Base-by-base conservation (phyloP, 92 coral and sea anemone species). In the Pocillopora meandrina region DNA sequence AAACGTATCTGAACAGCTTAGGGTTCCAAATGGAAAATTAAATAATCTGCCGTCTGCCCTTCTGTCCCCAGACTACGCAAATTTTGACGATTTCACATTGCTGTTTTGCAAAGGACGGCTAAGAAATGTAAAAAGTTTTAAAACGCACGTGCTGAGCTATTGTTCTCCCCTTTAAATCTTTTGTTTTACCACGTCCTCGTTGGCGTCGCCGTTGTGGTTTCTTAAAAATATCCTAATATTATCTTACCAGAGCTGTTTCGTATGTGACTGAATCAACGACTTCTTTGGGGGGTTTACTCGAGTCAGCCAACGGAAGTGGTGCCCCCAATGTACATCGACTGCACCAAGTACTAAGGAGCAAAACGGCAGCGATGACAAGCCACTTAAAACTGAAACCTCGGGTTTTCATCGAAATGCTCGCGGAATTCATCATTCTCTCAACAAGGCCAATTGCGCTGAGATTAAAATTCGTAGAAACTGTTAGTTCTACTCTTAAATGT, bases 281-380 rank as follows among this genome's bases (percentile, higher is more conserved):
- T 72, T 82, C 55, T 61, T 60, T 15, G 63, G 61, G 49, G 23
- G 78, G 70, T 4, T 61, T 26, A 26, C 61, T 72, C 9, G 31
- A 26, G 34, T 47, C 77, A 47, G 58, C 21, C 12, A n/a, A 26
- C 23, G 74, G 55, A 16, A 74, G 52, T 8, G 78, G 78, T 10
- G 78, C 78, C 19, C 64, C 86, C 18, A 63, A 73, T 23, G 34
- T 21, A 10, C 20, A 19, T 1, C 63, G 52, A 57, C 23, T 56
- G 35, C 21, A 74, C 73, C n/a, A 83, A 4, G 61, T 62, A 61
- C 57, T 73, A 52, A 83, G 21, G 23, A 63, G 34, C 23, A 73
- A 0, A n/a, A 20, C 71, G 3, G 55, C 14, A 21, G 34, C 42
- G 17, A 59, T 33, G 36, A 55, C 55, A 65, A 70, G 18, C 68